Conservation (phyloP, 2,113 vertebrate species). For the Prunella fulvescens region DNA sequence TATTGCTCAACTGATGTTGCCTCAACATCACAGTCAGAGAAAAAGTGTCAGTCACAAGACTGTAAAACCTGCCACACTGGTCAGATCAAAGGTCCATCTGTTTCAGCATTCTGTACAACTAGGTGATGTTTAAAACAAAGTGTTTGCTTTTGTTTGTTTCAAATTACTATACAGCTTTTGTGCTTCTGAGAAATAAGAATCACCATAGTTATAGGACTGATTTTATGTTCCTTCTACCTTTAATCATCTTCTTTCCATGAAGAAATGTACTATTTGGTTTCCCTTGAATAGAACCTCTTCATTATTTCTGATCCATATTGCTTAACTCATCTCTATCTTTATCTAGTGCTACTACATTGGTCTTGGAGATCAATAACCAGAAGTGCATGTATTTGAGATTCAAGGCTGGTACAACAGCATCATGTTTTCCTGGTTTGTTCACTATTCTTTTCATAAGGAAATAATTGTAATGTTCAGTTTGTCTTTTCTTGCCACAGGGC, state of each 20-base stretch:
- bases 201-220: neutral
- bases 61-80: neutral
- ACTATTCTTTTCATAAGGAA: neutral
- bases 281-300: neutral
- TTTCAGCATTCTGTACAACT: neutral
- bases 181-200: neutral
- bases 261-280: neutral
- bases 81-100: neutral
- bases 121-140: neutral
- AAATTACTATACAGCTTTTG: neutral
- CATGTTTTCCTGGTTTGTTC: neutral
- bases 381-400: neutral
- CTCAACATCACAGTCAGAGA: neutral
- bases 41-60: neutral
- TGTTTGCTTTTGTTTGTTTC: neutral
- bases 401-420: neutral
- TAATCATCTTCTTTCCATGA: neutral
- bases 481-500: neutral
- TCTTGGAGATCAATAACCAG: neutral
- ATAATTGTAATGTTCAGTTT: neutral
- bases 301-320: neutral
- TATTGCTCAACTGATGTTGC: constrained; percentile 32
- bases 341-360: neutral
- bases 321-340: neutral
- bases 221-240: neutral